phyloP scores from a whole-genome alignment of 1,140 invertebrate genomes.

The Ectropis grisescens region DNA sequence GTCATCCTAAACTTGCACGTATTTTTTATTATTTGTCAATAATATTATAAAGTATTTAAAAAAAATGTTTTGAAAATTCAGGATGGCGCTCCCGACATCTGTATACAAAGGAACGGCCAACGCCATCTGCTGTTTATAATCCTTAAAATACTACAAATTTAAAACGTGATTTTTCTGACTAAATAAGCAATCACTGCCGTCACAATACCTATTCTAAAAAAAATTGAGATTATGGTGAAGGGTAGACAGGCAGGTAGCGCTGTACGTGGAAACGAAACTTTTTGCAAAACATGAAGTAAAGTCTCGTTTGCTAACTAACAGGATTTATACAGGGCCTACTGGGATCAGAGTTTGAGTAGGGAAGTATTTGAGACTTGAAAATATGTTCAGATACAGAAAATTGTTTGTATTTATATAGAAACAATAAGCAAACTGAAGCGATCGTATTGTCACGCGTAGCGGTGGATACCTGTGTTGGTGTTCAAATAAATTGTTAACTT shows the following conservation, averaged over 20 bases:
- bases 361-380: slow-evolving; percentile 41
- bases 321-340: slow-evolving; percentile 12
- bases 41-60: slow-evolving; percentile 1
- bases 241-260: slow-evolving; percentile 35
- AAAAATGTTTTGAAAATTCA: slow-evolving; percentile 25
- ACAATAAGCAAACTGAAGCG: no score
- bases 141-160: background rate
- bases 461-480: no score
- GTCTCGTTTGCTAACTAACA: slow-evolving; percentile 14
- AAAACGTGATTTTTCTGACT: slow-evolving; percentile 2
- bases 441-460: no score
- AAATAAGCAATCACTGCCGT: slow-evolving; percentile 52
- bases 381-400: slow-evolving; percentile 6
- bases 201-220: slow-evolving; percentile 19
- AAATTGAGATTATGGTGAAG: slow-evolving; percentile 4
- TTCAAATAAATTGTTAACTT: no score
- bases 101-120: slow-evolving; percentile 27
- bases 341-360: slow-evolving; percentile 25
- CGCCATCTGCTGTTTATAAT: slow-evolving; percentile 45
- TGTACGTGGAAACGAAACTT: slow-evolving; percentile 24
- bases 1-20: slow-evolving; percentile 43
- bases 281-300: slow-evolving; percentile 15
- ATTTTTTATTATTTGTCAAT: no score
- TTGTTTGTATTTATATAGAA: slow-evolving; percentile 1
- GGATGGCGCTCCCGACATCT: slow-evolving; percentile 44